Percentiles rank a stretch among this genome's conserved stretches.
These are phyloP conservation scores for Calyptommatus sinebrachiatus DNA, from an alignment of 2,113 vertebrate genomes.

Conservation along the genomic window DNA sequence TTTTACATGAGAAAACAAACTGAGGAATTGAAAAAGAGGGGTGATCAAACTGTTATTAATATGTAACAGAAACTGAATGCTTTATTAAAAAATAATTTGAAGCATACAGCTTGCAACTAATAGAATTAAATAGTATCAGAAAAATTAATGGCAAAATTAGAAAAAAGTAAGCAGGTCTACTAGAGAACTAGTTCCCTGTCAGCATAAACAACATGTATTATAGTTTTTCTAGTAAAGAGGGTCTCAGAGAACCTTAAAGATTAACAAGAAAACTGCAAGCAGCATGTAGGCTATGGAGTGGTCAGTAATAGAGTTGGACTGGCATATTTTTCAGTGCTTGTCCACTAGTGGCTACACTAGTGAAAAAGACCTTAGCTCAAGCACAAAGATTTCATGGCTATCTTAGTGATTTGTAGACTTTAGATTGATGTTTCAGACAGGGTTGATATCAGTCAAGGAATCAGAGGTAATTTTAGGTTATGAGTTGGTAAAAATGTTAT, in stretches of 20 bases:
- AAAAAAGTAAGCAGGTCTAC: neutral
- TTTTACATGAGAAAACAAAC: neutral
- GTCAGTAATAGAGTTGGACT: no score
- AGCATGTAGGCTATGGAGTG: no score
- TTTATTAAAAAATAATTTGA: neutral
- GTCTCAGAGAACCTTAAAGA: no score
- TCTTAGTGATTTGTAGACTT: neutral
- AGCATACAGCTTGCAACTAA: neutral
- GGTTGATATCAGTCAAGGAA: no score
- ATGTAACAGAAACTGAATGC: neutral
- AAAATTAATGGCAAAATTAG: neutral
- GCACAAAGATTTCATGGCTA: neutral
- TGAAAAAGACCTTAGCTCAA: neutral
- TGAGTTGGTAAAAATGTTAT: no score
- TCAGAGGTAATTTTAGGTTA: no score
- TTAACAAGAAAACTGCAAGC: no score
- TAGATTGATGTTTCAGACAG: neutral
- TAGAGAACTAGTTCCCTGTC: neutral
- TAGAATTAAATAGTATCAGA: neutral
- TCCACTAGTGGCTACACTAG: neutral
- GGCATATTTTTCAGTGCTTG: neutral
- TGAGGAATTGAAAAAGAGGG: neutral
- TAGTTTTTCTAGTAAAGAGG: no score
- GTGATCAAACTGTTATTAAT: neutral
- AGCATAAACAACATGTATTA: neutral